phyloP scores from a whole-genome alignment of 2,113 vertebrate genomes.

The Misgurnus mizolepis region DNA sequence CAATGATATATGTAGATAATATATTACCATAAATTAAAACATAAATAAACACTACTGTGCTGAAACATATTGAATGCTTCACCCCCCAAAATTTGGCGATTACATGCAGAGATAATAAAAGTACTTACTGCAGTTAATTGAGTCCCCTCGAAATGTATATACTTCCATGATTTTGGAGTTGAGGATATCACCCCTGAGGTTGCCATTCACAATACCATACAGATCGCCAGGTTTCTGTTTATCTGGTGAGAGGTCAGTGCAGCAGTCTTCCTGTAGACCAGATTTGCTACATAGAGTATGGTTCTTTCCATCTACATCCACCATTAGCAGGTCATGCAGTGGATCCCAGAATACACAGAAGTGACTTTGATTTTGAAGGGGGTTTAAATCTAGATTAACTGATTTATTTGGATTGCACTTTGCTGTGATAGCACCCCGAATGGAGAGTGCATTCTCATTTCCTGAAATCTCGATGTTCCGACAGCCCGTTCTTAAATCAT shows the following conservation, averaged over 20 bases:
- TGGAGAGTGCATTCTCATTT: slow-evolving; percentile 58
- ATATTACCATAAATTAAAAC: too few species aligned
- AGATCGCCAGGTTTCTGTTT: accelerated
- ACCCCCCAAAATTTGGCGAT: too few species aligned
- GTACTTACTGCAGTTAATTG: slow-evolving; percentile 61
- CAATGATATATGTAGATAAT: too few species aligned
- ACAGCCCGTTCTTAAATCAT: slow-evolving; percentile 64
- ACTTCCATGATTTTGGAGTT: accelerated
- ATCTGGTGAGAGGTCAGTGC: slow-evolving; percentile 49
- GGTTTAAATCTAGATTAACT: accelerated
- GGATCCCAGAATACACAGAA: slow-evolving; percentile 77
- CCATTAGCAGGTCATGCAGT: slow-evolving; percentile 63
- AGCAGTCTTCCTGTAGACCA: slow-evolving; percentile 57
- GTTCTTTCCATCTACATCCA: slow-evolving; percentile 50
- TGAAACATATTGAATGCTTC: too few species aligned
- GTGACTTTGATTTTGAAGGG: accelerated
- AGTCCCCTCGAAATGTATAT: background rate
- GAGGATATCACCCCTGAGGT: accelerated
- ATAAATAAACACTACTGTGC: too few species aligned
- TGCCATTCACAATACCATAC: slow-evolving; percentile 57
- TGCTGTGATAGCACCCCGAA: slow-evolving; percentile 61
- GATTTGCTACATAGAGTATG: slow-evolving; percentile 56
- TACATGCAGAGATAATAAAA: too few species aligned
- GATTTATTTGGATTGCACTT: slow-evolving; percentile 7
- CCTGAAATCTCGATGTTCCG: slow-evolving; percentile 59